These are phyloP conservation scores for Tenthredo amoena DNA, from an alignment of 2,888 invertebrate species.

Conservation along the genomic window DNA sequence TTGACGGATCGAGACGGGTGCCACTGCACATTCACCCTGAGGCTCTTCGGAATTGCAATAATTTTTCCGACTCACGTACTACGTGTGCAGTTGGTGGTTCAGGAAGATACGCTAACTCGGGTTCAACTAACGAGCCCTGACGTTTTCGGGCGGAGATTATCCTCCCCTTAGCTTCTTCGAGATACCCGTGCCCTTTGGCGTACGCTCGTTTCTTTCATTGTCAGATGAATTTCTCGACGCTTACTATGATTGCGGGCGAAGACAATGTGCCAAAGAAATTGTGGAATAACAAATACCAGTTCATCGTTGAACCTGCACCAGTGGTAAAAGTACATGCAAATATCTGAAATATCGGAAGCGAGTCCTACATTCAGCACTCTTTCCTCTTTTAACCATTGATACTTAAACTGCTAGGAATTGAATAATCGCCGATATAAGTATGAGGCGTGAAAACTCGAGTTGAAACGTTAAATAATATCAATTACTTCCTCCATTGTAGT, in stretches of 20 bases:
- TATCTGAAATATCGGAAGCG: conserved; percentile 34
- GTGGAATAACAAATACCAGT: neutral
- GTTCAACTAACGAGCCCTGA: conserved; percentile 73
- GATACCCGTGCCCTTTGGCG: conserved; percentile 3
- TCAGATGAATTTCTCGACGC: neutral
- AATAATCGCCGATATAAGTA: neutral
- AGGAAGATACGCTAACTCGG: conserved; percentile 8
- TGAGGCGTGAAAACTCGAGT: neutral
- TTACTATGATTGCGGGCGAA: neutral
- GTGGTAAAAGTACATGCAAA: conserved; percentile 2
- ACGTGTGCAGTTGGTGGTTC: conserved; percentile 9
- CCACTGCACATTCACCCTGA: conserved; percentile 57
- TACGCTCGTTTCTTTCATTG: neutral
- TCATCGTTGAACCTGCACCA: conserved; percentile 1
- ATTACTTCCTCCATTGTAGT: conserved; percentile 19
- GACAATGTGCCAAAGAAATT: neutral
- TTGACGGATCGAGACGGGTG: conserved; percentile 28
- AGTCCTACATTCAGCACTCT: conserved; percentile 26
- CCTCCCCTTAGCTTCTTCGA: neutral
- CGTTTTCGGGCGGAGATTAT: conserved; percentile 67
- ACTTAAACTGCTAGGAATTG: no score
- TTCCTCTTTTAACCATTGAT: neutral
- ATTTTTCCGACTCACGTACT: conserved; percentile 74
- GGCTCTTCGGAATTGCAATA: conserved; percentile 70
- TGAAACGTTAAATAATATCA: neutral